Conservation (phyloP, 1,140 invertebrate genomes). For the Drosophila santomea region DNA sequence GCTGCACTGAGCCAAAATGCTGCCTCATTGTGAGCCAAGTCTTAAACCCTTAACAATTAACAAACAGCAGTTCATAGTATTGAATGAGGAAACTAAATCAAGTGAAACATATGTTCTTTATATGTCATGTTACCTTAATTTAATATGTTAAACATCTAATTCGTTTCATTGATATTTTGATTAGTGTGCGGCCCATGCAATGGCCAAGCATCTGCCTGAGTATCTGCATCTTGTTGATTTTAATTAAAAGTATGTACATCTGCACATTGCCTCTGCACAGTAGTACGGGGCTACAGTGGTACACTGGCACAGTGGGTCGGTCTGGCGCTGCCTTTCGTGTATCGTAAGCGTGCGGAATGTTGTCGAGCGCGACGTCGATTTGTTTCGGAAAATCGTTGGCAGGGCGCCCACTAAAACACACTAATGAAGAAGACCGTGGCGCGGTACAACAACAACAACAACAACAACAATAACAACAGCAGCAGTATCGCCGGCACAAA, state of each 20-base stretch:
- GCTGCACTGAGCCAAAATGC: not conserved
- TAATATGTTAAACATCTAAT: too few species aligned
- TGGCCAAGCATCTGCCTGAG: conserved; percentile 56
- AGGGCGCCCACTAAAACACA: conserved; percentile 81
- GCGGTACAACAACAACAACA: conserved; percentile 31
- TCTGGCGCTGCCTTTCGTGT: not conserved
- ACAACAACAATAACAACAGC: not conserved
- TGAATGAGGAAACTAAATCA: too few species aligned
- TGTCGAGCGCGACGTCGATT: conserved; percentile 84
- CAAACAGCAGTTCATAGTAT: too few species aligned
- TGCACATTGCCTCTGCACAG: conserved; percentile 41
- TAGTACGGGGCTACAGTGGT: conserved; percentile 23
- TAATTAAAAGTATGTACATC: conserved; percentile 70
- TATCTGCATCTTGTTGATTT: conserved; percentile 52
- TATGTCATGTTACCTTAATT: too few species aligned
- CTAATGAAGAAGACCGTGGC: conserved; percentile 60
- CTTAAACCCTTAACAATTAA: too few species aligned
- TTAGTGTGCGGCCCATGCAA: conserved; percentile 30
- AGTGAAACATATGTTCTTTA: too few species aligned
- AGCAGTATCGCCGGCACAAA: not conserved
- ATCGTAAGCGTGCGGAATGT: conserved; percentile 79
- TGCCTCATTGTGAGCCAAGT: too few species aligned
- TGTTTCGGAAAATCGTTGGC: conserved; percentile 84
- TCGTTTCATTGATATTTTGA: not conserved
- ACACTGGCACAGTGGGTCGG: conserved; percentile 64